Percentiles rank a stretch among this genome's conserved stretches.
These are phyloP conservation scores for Podarcis siculus DNA, from an alignment of 2,797 vertebrate species.

Conservation along the genomic window DNA sequence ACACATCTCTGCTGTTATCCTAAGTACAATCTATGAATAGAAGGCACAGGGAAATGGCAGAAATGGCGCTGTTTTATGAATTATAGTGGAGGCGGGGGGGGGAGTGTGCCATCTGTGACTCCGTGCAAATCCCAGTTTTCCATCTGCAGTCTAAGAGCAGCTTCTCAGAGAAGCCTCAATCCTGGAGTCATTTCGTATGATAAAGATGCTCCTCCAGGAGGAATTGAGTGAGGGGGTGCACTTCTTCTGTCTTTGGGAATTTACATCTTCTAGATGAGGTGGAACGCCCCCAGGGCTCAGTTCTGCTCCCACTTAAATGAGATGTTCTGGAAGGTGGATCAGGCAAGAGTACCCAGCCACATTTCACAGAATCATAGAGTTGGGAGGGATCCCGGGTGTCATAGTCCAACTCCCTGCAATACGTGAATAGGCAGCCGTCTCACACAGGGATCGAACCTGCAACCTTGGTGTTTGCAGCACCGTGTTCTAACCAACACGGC, in stretches of 20 bases:
- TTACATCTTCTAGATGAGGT: constrained; percentile 53
- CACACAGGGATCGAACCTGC: too few relatives aligned
- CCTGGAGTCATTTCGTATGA: constrained; percentile 53
- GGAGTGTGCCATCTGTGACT: constrained; percentile 82
- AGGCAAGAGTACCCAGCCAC: constrained; percentile 28
- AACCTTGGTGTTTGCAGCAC: too few relatives aligned
- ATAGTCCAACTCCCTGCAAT: too few relatives aligned
- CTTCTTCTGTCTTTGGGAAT: constrained; percentile 53
- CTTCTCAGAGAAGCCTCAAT: constrained; percentile 61
- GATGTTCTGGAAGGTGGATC: constrained; percentile 29
- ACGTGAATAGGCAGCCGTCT: too few relatives aligned
- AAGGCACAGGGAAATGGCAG: constrained; percentile 50
- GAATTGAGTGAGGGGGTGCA: constrained; percentile 41
- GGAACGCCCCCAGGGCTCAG: constrained; percentile 30
- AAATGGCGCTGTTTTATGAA: constrained; percentile 77
- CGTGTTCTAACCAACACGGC: too few relatives aligned
- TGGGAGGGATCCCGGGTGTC: too few relatives aligned
- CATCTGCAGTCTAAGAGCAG: constrained; percentile 74
- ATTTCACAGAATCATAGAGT: background rate
- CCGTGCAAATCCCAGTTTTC: constrained; percentile 71
- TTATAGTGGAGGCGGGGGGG: constrained; percentile 62
- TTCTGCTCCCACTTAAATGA: constrained; percentile 43
- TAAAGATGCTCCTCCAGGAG: constrained; percentile 65
- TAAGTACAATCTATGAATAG: constrained; percentile 76
- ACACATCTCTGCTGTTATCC: constrained; percentile 67